Evolutionary conservation across 2,113 vertebrate species (phyloP).

Genomic region (Cervus canadensis): DNA sequence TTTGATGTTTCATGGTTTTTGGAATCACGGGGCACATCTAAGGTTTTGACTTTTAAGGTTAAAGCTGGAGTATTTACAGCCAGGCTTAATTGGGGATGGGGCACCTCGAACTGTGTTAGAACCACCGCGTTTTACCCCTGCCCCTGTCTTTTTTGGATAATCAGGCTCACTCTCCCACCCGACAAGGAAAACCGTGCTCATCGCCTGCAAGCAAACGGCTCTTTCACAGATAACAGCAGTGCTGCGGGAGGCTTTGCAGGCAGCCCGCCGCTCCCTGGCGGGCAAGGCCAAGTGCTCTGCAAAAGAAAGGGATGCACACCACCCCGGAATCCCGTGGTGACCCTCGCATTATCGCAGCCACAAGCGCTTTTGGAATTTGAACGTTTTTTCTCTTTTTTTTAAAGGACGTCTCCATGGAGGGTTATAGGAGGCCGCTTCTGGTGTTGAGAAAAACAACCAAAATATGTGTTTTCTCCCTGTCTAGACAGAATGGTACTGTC

Average conservation of each 20-base stretch:
- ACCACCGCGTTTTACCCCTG: background rate
- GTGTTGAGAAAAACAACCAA: conserved; percentile 34
- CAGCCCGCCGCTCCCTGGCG: background rate
- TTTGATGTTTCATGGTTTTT: conserved; percentile 49
- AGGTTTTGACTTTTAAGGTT: conserved; percentile 2
- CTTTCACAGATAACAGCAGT: background rate
- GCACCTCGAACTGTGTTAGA: background rate
- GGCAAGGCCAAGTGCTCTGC: background rate
- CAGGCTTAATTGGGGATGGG: conserved; percentile 46
- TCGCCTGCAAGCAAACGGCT: conserved; percentile 34
- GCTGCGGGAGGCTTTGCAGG: background rate
- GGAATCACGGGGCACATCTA: background rate
- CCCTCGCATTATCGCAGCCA: conserved; percentile 20
- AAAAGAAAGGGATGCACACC: background rate
- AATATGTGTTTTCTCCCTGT: conserved; percentile 77
- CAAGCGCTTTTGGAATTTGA: conserved; percentile 62
- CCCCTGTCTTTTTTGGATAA: background rate
- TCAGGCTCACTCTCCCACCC: background rate
- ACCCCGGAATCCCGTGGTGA: conserved; percentile 47
- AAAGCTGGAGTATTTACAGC: conserved; percentile 26
- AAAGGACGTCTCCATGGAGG: background rate
- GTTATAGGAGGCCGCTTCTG: background rate
- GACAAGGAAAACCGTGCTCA: background rate
- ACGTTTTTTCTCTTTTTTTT: background rate
- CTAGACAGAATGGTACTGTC: conserved; percentile 82